A percentile compares a stretch with the other conserved stretches of the same genome.
phyloP scores from a whole-genome alignment of 2,113 vertebrate genomes.

The Neomonachus schauinslandi region DNA sequence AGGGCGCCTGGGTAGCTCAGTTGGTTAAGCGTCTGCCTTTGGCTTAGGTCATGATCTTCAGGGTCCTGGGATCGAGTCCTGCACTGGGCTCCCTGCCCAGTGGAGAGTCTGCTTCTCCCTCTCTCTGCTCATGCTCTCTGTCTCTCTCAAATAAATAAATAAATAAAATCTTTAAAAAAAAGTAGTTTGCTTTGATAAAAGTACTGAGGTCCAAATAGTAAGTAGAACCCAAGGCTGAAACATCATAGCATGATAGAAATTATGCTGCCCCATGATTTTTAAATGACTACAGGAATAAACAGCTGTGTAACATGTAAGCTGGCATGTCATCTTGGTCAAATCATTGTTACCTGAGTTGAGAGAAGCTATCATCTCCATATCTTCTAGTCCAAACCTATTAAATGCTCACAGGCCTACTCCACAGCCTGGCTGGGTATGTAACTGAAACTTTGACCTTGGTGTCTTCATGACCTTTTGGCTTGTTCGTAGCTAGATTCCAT shows the following conservation, averaged over 20 bases:
- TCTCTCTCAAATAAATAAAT: not conserved
- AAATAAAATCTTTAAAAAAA: not conserved
- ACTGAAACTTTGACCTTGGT: not conserved
- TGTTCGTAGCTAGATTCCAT: constrained; percentile 22
- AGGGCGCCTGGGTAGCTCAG: not conserved
- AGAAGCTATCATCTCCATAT: not conserved
- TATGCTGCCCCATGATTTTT: not conserved
- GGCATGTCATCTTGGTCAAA: not conserved
- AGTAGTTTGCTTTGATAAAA: not conserved
- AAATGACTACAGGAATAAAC: not conserved
- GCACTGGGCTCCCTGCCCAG: not conserved
- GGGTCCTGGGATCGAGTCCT: not conserved
- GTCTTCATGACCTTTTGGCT: not conserved
- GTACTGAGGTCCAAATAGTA: not conserved
- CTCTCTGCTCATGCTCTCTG: not conserved
- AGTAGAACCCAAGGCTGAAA: not conserved
- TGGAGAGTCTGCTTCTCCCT: not conserved
- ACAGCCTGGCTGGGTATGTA: not conserved
- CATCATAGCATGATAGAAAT: not conserved
- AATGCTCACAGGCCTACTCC: not conserved
- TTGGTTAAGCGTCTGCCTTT: not conserved
- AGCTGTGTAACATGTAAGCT: not conserved
- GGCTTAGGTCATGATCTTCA: not conserved
- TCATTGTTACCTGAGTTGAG: not conserved
- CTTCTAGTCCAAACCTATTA: not conserved